Conservation (phyloP, 1,140 invertebrate genomes). For the Apis mellifera region DNA sequence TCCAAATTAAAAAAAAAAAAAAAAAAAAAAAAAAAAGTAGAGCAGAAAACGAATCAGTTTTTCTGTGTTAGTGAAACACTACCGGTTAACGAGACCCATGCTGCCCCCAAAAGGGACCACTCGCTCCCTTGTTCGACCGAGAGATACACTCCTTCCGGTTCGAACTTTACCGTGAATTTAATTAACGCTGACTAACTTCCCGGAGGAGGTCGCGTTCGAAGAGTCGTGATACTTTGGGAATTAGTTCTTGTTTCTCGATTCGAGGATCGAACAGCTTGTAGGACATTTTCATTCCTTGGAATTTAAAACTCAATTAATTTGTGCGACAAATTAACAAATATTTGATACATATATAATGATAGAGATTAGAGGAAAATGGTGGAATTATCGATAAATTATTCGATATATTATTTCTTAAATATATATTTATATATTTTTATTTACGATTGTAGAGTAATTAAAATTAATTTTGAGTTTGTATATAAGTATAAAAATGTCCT, state of each 20-base stretch:
- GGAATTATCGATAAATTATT: no score
- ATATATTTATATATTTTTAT: no score
- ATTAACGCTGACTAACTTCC: slow-evolving; percentile 25
- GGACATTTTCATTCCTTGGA: not conserved
- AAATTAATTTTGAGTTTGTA: not conserved
- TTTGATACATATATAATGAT: not conserved
- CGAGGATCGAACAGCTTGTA: not conserved
- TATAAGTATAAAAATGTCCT: not conserved
- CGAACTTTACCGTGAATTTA: slow-evolving; percentile 26
- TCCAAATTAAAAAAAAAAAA: slow-evolving; percentile 77
- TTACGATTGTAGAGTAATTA: no score
- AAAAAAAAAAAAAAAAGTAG: slow-evolving; percentile 76
- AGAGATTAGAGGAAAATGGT: no score
- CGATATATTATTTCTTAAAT: not conserved
- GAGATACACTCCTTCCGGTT: not conserved
- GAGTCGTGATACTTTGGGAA: not conserved
- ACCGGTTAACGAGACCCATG: slow-evolving; percentile 40
- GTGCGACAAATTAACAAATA: not conserved
- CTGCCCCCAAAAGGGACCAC: not conserved
- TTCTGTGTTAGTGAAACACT: slow-evolving; percentile 75
- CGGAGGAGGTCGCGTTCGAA: not conserved
- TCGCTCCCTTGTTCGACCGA: not conserved
- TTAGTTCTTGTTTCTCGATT: no score
- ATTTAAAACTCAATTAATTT: not conserved
- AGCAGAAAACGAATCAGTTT: slow-evolving; percentile 80